Evolutionary conservation across 2,113 vertebrate genomes (phyloP), one percentile per base, ranked within the genome.

Genomic region (Eulemur macaco): DNA sequence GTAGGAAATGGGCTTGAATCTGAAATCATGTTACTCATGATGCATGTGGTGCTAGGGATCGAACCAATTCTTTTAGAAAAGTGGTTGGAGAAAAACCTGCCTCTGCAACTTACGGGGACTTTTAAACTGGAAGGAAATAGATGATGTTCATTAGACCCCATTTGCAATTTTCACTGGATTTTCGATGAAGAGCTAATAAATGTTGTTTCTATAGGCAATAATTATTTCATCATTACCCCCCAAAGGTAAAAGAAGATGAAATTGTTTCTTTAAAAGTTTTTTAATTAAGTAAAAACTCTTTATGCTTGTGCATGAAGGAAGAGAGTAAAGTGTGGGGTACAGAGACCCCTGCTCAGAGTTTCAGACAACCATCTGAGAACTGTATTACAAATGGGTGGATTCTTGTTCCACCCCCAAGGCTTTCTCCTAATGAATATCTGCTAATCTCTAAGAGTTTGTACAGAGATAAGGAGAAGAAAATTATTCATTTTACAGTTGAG

Each of bases 1-100:
- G 95, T 94, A 69, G 95, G 58, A 54, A 97, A 68, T 17, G 4
- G 69, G 23, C 80, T 66, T 34, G 83, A 69, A 98, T 97, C 50
- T 97, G 96, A 96, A 96, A 25, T 97, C 0, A 50, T 9, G 37
- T 52, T 73, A 96, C 64, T 34, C 93, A 74, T 13, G 37, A 60
- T 84, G 82, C 23, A 50, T 12, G 80, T 90, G 10, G 15, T 92
- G 71, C 66, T 86, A 47, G 37, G 76, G 58, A 91, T 20, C 34
- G 92, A 86, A 96, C 73, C 21, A 47, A 34, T 91, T 93, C 29
- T 34, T 82, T 93, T 52, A 47, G 86, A 96, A 45, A 6, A 10
- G 23, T 54, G 1, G 6, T 71, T 96, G 68, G 31, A 10, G 21
- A 56, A 84, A 27, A 94, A 84, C 23, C 31, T 87, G n/a, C 25